Conservation (phyloP, 2,888 invertebrate genomes). For the Dicyrtoma fusca region DNA sequence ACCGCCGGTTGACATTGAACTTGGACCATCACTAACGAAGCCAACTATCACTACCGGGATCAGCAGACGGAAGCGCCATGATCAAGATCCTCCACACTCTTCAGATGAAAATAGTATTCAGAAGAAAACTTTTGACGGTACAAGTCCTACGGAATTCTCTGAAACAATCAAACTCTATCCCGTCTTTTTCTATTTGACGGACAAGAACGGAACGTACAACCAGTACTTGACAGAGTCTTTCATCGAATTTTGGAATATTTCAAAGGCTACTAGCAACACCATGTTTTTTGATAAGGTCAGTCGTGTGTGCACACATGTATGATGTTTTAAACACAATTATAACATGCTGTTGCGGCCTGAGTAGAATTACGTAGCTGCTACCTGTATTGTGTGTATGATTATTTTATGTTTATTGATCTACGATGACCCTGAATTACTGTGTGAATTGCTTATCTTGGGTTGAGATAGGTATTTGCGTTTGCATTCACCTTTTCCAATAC, state of each 20-base stretch:
- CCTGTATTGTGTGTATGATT: too few relatives aligned
- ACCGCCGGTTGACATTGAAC: background rate
- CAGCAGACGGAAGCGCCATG: too few relatives aligned
- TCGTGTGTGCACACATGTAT: too few relatives aligned
- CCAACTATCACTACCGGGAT: background rate
- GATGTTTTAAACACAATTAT: too few relatives aligned
- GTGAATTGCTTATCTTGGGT: too few relatives aligned
- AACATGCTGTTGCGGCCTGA: too few relatives aligned
- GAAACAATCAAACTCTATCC: conserved; percentile 27
- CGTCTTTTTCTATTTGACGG: conserved; percentile 56
- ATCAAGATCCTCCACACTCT: too few relatives aligned
- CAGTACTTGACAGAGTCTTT: conserved; percentile 57
- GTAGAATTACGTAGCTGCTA: too few relatives aligned
- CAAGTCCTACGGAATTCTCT: background rate
- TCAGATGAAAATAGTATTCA: background rate
- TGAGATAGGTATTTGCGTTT: too few relatives aligned
- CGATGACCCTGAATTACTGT: too few relatives aligned
- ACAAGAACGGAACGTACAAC: conserved; percentile 56
- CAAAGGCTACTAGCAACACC: conserved; percentile 27
- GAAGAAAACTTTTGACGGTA: background rate
- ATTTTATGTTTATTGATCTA: too few relatives aligned
- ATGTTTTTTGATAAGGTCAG: conserved; percentile 44
- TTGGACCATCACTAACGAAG: background rate
- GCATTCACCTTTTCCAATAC: background rate
- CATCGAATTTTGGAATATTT: conserved; percentile 53